Base-by-base conservation (phyloP, 2,888 invertebrate species). In the Amiota communis region DNA sequence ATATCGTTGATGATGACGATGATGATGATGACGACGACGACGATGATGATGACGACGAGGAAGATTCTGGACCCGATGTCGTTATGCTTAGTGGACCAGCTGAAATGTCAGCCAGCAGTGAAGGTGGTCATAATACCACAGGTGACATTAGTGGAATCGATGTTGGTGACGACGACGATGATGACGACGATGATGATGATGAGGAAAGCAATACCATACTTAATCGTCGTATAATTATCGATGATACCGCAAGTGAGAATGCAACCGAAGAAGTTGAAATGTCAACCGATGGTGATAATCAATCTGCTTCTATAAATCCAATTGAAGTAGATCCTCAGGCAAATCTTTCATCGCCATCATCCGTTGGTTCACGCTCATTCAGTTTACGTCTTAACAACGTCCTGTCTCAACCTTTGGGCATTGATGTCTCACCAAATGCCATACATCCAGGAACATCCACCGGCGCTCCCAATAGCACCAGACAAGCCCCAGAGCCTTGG, bases 1-100 rank as follows among this genome's bases (percentile, higher is more conserved):
- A 86, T 75, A 83, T 81, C 49, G 86, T 87, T 17, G 86, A 87
- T 15, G 86, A 86, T 36, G 83, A 84, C 4, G 82, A 83, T 0
- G 82, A 83, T 11, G 82, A 83, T 0, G 82, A 84, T 0, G 82
- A 83, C 0, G 82, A 82, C 1, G 83, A 77, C 0, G 81, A 80
- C 3, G 81, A 78, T 2, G 84, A 78, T 23, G 80, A 75, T 2
- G 69, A 73, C 0, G 79, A 78, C 20, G 79, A 73, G 0, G 74
- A 78, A 0, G 74, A 78, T 20, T 80, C 76, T 46, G 71, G 70
- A 63, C 64, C 72, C n/a, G 77, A 77, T n/a, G 74, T 65, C 13
- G 74, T 65, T 11, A 46, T 74, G 10, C 70, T 77, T 13, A 76
- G 73, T 20, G 74, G 75, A 9, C 48, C 49, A 36, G 17, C 65